Percentiles rank a stretch among this genome's conserved stretches.
Conservation (phyloP, 2,888 invertebrate genomes). For the Steinernema scapterisci region DNA sequence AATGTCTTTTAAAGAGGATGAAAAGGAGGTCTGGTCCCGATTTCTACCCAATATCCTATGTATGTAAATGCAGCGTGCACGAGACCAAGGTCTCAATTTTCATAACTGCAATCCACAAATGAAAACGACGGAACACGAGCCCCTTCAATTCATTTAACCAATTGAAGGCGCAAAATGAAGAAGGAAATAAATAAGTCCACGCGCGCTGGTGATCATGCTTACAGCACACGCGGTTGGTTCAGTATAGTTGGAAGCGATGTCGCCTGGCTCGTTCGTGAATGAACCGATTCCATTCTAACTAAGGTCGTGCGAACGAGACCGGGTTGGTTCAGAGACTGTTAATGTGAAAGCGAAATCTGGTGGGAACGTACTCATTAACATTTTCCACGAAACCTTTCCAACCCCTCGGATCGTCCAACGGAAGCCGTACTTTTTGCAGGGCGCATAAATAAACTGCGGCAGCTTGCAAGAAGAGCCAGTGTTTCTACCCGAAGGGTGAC, state of each 20-base stretch:
- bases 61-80: conserved; percentile 16
- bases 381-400: not conserved
- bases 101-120: conserved; percentile 14
- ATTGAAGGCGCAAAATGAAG: not conserved
- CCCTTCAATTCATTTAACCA: conserved; percentile 8
- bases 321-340: not conserved
- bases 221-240: too few relatives aligned
- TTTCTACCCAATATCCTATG: conserved; percentile 21
- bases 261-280: too few relatives aligned
- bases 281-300: too few relatives aligned
- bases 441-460: too few relatives aligned
- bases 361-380: conserved; percentile 29
- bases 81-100: conserved; percentile 24
- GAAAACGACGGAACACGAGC: conserved; percentile 18
- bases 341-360: not conserved
- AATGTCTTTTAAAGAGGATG: conserved; percentile 24
- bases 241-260: too few relatives aligned
- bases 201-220: not conserved
- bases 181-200: conserved; percentile 5
- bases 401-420: too few relatives aligned
- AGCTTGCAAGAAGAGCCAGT: too few relatives aligned
- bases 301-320: not conserved
- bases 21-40: conserved; percentile 11
- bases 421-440: too few relatives aligned
- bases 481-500: too few relatives aligned